Conservation (phyloP, 2,797 vertebrate species). For the Anabas testudineus region DNA sequence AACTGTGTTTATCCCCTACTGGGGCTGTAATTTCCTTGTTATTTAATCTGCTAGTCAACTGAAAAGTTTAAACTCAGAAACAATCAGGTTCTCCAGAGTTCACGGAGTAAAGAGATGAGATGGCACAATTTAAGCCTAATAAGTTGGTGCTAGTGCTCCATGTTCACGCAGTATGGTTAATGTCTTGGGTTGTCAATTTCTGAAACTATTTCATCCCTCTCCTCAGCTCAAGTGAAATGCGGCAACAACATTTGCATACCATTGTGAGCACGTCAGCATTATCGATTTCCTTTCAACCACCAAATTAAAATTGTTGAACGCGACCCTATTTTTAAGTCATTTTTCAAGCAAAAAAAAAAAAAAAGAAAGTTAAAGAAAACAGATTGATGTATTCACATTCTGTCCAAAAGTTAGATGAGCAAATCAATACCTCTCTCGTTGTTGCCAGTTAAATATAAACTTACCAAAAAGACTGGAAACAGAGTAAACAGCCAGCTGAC, state of each 20-base stretch:
- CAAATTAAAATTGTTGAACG: neutral
- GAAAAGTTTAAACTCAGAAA: slow-evolving; percentile 34
- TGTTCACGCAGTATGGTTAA: neutral
- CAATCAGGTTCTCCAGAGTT: slow-evolving; percentile 41
- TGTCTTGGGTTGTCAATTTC: neutral
- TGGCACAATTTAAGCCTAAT: neutral
- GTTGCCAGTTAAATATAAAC: too few relatives aligned
- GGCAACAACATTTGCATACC: neutral
- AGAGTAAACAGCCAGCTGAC: too few relatives aligned
- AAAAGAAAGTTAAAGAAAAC: too few relatives aligned
- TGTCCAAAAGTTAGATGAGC: too few relatives aligned
- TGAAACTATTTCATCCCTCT: neutral
- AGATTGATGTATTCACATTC: too few relatives aligned
- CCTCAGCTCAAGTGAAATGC: slow-evolving; percentile 8
- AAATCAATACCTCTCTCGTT: too few relatives aligned
- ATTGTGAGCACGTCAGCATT: slow-evolving; percentile 3
- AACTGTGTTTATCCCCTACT: slow-evolving; percentile 52
- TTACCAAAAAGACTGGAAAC: too few relatives aligned
- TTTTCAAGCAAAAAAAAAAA: neutral
- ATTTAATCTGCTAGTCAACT: slow-evolving; percentile 60
- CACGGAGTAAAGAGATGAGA: neutral
- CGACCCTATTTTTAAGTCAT: too few relatives aligned
- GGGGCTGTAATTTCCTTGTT: slow-evolving; percentile 40
- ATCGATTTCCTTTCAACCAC: neutral
- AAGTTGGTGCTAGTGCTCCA: neutral